Conservation (phyloP, 2,797 vertebrate species). For the Anableps anableps region DNA sequence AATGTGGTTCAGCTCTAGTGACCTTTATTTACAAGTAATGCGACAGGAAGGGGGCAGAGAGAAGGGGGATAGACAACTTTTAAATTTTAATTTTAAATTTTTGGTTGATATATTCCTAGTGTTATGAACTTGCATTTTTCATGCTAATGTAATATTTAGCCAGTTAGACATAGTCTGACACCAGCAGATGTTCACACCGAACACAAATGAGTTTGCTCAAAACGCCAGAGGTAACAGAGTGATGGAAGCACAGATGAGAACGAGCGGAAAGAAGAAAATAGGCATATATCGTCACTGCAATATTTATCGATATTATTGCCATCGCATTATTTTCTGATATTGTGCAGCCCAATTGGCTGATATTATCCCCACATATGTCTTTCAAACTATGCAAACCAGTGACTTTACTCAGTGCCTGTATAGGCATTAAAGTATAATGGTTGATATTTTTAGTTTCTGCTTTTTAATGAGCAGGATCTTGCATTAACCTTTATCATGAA, state of each 20-base stretch:
- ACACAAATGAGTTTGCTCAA: not conserved
- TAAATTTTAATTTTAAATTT: not conserved
- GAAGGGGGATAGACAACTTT: too few relatives aligned
- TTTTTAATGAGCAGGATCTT: slow-evolving; percentile 31
- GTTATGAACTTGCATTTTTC: not conserved
- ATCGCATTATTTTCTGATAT: not conserved
- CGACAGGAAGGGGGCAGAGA: too few relatives aligned
- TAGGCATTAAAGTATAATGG: slow-evolving; percentile 48
- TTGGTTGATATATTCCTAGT: not conserved
- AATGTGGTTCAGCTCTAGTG: too few relatives aligned
- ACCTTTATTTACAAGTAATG: too few relatives aligned
- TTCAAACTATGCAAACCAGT: slow-evolving; percentile 23
- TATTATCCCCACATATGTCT: not conserved
- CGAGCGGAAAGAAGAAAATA: not conserved
- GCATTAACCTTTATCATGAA: slow-evolving; percentile 37
- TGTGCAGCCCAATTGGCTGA: not conserved
- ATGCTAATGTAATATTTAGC: not conserved
- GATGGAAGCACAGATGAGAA: not conserved
- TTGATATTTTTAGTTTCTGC: slow-evolving; percentile 60
- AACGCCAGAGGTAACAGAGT: not conserved
- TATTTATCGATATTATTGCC: not conserved
- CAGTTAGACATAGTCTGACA: not conserved
- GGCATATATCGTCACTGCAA: not conserved
- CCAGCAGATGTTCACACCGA: not conserved
- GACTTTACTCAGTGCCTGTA: slow-evolving; percentile 41